These are phyloP conservation scores for Stictocephala bisonia DNA, from an alignment of 2,888 invertebrate species.

Conservation along the genomic window DNA sequence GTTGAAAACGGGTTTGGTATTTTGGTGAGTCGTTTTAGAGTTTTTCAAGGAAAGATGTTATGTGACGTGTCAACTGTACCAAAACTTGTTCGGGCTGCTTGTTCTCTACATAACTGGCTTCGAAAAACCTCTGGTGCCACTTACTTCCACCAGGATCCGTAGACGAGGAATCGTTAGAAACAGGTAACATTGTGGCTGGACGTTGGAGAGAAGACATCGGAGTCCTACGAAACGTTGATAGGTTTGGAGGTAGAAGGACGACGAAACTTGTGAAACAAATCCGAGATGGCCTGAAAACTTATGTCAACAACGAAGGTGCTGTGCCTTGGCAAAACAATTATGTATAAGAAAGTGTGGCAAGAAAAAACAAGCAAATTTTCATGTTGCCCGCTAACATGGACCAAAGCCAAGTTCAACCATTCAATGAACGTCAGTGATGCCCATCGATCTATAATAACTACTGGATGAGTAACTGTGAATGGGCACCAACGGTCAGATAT, in stretches of 20 bases:
- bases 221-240: conserved; percentile 13
- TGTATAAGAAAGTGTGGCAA: no score
- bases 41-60: conserved; percentile 49
- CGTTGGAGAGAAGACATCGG: conserved; percentile 26
- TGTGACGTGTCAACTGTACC: background rate
- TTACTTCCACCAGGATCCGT: conserved; percentile 30
- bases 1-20: conserved; percentile 55
- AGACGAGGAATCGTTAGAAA: conserved; percentile 13
- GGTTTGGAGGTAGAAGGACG: conserved; percentile 11
- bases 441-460: no score
- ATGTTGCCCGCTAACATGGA: no score
- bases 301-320: conserved; percentile 43
- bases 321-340: conserved; percentile 41
- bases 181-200: conserved; percentile 26
- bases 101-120: conserved; percentile 36
- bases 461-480: no score
- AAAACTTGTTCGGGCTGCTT: conserved; percentile 39
- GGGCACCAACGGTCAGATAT: no score
- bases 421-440: no score
- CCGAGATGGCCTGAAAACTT: conserved; percentile 9
- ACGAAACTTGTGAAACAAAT: conserved; percentile 26
- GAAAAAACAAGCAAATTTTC: no score
- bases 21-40: conserved; percentile 50
- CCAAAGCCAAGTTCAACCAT: no score
- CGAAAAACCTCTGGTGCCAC: background rate